phyloP scores from a whole-genome alignment of 2,797 vertebrate species.

The Leucoraja ocellata region DNA sequence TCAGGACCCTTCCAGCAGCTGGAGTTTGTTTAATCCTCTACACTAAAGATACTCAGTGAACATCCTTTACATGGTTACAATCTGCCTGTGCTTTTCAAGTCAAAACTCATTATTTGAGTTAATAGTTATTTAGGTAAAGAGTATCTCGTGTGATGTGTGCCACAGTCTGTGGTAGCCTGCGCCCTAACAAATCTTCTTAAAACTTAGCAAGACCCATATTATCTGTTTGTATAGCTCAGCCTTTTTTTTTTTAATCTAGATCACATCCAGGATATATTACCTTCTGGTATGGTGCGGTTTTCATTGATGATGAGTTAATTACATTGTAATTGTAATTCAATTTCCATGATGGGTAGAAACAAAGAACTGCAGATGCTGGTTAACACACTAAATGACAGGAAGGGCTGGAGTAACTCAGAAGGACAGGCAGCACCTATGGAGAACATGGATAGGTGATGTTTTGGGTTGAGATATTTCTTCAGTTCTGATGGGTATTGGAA shows the following conservation, averaged over 20 bases:
- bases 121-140: neutral
- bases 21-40: neutral
- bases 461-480: no score
- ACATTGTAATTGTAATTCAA: neutral
- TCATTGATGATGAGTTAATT: neutral
- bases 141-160: no score
- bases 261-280: neutral
- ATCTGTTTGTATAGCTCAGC: neutral
- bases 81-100: neutral
- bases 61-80: neutral
- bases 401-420: no score
- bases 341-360: neutral
- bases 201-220: neutral
- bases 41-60: neutral
- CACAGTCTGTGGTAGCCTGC: neutral
- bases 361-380: neutral
- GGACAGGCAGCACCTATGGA: no score
- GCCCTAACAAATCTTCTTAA: neutral
- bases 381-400: no score
- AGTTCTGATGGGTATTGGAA: neutral
- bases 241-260: neutral
- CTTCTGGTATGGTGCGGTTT: neutral
- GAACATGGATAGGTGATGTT: no score
- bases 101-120: neutral
- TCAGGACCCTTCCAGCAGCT: no score